Evolutionary conservation across 2,797 vertebrate genomes (phyloP), one percentile per base, ranked within the genome.

Genomic region (Chlorospingus semifuscus): DNA sequence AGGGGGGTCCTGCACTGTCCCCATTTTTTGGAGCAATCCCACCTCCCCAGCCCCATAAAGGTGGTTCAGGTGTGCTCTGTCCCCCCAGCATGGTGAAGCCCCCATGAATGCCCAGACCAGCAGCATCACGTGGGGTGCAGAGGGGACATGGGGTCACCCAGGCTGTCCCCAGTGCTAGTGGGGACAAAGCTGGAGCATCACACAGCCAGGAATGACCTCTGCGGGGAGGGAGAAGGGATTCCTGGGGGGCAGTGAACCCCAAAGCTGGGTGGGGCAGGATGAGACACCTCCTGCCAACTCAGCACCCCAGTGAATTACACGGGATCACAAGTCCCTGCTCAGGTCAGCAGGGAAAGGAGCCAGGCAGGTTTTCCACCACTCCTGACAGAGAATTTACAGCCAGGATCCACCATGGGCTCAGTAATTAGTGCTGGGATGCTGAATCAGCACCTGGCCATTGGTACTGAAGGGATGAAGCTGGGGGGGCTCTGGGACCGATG

Each of bases 281-380:
- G 8, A 76, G 66, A 34, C 52, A 24, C 30, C 34, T 32, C 32
- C 76, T 94, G 85, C 92, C 41, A 19, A 37, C 49, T 87, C 93
- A 93, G 92, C 44, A 15, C 23, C 30, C 32, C 2, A 11, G 1
- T 52, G 77, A 92, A 53, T 76, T 86, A 90, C 49, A 53, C 4
- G 1, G 15, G 83, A 78, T 53, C 83, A 61, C 70, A 55, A 64
- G 57, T 52, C 65, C 39, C 65, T 36, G 78, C 84, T 84, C 93
- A 50, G 85, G 82, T 75, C 88, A 90, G 57, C 19, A 11, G 70
- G 88, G 83, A 90, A 90, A 61, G 46, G 59, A 94, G 93, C 90
- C 94, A 93, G 79, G 66, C 80, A 79, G 55, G 55, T 66, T 90
- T 86, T 78, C 74, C 7, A 11, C 53, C 87, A 10, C 60, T 80